Percentiles rank a stretch among this genome's conserved stretches.
Conservation (phyloP, 1,140 invertebrate species). For the Drosophila repleta region DNA sequence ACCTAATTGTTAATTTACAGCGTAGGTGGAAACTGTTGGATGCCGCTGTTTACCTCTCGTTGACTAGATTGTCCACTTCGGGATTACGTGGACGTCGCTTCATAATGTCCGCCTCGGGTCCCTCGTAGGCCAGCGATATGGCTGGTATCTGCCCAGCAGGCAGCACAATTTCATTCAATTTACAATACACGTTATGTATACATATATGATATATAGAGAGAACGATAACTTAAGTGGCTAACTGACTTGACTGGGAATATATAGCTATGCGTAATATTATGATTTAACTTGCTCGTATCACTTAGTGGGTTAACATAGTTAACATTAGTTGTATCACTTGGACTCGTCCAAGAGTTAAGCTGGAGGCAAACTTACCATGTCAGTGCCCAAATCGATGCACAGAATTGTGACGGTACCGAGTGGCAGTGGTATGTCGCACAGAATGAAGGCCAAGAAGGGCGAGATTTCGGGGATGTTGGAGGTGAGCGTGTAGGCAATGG, state of each 20-base stretch:
- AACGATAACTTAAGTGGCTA: conserved; percentile 10
- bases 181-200: conserved; percentile 14
- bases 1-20: conserved; percentile 13
- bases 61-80: conserved; percentile 97
- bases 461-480: conserved; percentile 99
- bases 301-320: conserved; percentile 54
- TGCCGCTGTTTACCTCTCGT: conserved; percentile 90
- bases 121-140: conserved; percentile 99
- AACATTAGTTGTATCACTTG: conserved; percentile 31
- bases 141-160: conserved; percentile 91
- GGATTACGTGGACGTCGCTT: conserved; percentile 98
- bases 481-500: conserved; percentile 99
- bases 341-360: conserved; percentile 24
- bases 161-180: conserved; percentile 41
- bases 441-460: conserved; percentile 99
- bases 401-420: conserved; percentile 99
- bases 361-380: conserved; percentile 93
- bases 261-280: conserved; percentile 13
- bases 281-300: conserved; percentile 62
- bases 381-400: conserved; percentile 99
- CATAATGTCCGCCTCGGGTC: conserved; percentile 99
- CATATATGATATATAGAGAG: not conserved
- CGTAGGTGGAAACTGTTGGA: not conserved
- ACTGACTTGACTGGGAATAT: conserved; percentile 33
- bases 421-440: conserved; percentile 98